Evolutionary conservation across 2,113 vertebrate genomes (phyloP), one percentile per base, ranked within the genome.

Genomic region (Megaptera novaeangliae): DNA sequence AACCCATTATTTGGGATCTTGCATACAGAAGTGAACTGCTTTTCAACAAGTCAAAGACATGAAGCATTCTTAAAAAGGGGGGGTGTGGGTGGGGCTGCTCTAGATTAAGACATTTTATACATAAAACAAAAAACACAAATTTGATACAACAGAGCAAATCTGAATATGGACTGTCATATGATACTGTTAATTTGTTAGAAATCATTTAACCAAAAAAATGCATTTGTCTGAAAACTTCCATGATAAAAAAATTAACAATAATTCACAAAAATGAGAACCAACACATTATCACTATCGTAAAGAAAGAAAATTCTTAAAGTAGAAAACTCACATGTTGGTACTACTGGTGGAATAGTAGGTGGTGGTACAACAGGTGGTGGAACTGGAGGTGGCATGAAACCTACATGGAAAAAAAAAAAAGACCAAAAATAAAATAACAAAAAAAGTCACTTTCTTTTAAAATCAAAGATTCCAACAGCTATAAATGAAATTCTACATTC

Each of bases 371-470:
- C 99, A 57, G 99, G 99, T 31, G 99, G 99, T 0, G 99, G 99
- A 77, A 99, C 99, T 55, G 98, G 99, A 31, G 99, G 99, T 81
- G 99, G 99, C 99, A 99, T 98, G 97, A 99, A 99, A 97, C 99
- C 99, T 99, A 89, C 1, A 80, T 0, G 4, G 84, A 7, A 86
- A 55, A 78, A 93, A 78, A 93, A 55, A 91, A 91, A n/a, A 8
- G 1, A 85, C 15, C 75, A 74, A 71, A 52, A 80, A 52, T 44
- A 49, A 96, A 88, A 91, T 0, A 78, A 52, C 39, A 36, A 34
- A 61, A 25, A 63, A 88, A 68, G 46, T 41, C 14, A 78, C 29
- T 57, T 90, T 84, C 15, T 36, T 92, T 82, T 46, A 80, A 80
- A 80, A 91, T 78, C 44, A 75, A 83, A 96, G 17, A 87, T 49